Percentiles rank a stretch among this genome's conserved stretches.
Evolutionary conservation across 1,140 invertebrate species (phyloP).

Genomic region (Phthorimaea operculella): DNA sequence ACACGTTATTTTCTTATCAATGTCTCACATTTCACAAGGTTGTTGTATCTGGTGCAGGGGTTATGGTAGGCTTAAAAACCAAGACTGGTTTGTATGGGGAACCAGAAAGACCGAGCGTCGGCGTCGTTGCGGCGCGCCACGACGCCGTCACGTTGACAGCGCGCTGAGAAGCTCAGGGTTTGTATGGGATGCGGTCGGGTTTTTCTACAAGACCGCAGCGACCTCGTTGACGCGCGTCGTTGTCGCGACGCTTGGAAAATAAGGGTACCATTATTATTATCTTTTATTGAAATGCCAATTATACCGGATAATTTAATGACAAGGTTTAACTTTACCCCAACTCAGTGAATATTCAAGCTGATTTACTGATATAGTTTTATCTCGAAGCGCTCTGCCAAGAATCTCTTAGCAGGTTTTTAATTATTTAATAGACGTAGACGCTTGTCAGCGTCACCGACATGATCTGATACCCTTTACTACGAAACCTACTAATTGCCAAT

Average conservation of each 20-base stretch:
- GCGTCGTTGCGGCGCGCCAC: too few relatives aligned
- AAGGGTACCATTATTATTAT: too few relatives aligned
- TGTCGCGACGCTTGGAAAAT: too few relatives aligned
- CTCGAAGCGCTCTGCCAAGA: neutral
- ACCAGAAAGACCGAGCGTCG: too few relatives aligned
- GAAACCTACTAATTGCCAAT: slow-evolving; percentile 1
- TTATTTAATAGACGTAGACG: neutral
- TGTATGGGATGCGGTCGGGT: too few relatives aligned
- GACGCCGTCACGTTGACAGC: too few relatives aligned
- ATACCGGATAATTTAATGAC: neutral
- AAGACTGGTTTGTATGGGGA: too few relatives aligned
- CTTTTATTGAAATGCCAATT: neutral
- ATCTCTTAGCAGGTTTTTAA: neutral
- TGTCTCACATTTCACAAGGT: neutral
- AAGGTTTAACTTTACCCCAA: neutral
- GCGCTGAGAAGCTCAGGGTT: too few relatives aligned
- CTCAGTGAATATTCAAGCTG: neutral
- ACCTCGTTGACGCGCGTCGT: too few relatives aligned
- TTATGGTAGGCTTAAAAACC: too few relatives aligned
- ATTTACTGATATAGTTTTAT: neutral
- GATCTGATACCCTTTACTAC: neutral
- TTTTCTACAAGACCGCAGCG: too few relatives aligned
- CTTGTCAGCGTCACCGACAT: neutral
- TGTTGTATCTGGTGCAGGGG: neutral
- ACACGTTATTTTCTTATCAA: neutral